phyloP scores from a whole-genome alignment of 2,113 vertebrate genomes.

The Microtus oregoni region DNA sequence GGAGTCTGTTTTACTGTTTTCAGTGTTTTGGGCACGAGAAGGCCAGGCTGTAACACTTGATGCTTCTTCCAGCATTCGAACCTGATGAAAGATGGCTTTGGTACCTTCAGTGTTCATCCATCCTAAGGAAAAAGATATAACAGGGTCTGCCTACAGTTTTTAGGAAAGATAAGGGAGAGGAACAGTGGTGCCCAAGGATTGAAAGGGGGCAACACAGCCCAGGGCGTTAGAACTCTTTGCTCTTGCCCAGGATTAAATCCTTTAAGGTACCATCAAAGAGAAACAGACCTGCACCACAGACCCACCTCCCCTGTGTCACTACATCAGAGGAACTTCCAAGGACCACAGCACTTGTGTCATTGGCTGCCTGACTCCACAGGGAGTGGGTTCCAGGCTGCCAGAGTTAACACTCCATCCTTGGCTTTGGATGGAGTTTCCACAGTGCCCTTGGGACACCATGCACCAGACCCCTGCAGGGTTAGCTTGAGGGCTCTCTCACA shows the following conservation, averaged over 20 bases:
- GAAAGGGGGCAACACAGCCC: not conserved
- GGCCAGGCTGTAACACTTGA: not conserved
- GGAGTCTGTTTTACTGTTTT: not conserved
- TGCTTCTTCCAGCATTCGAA: not conserved
- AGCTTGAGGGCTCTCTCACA: not conserved
- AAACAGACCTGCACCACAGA: not conserved
- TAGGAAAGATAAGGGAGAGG: not conserved
- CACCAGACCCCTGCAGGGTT: not conserved
- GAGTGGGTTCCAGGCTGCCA: not conserved
- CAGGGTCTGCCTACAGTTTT: not conserved
- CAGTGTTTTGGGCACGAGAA: not conserved
- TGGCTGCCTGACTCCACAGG: not conserved
- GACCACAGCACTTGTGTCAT: not conserved
- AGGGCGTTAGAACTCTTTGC: not conserved
- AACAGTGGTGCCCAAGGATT: not conserved
- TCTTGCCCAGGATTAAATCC: constrained; percentile 52
- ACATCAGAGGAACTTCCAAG: not conserved
- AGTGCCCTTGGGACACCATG: not conserved
- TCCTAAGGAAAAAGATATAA: not conserved
- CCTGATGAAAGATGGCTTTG: not conserved
- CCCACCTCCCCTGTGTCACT: not conserved
- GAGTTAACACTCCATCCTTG: not conserved
- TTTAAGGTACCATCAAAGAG: not conserved
- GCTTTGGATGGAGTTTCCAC: not conserved
- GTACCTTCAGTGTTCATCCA: not conserved